These are phyloP conservation scores for Hassar affinis DNA, from an alignment of 2,113 vertebrate species.

Conservation along the genomic window DNA sequence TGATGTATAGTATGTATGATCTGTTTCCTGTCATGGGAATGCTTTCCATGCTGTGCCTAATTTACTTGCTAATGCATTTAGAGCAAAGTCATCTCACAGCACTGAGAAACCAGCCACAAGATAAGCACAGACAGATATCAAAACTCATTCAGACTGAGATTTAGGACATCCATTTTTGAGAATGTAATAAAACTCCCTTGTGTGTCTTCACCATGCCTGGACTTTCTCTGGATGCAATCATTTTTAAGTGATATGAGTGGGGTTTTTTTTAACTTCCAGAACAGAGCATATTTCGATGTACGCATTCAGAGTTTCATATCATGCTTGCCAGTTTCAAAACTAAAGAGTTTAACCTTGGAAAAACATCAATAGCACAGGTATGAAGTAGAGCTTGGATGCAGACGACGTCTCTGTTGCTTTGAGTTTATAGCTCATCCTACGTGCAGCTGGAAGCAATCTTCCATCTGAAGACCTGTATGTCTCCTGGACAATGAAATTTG, in stretches of 20 bases:
- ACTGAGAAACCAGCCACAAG: not conserved
- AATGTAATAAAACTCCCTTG: not conserved
- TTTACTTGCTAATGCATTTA: constrained; percentile 31
- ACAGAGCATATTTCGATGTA: not conserved
- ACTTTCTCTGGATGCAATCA: not conserved
- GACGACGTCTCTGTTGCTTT: not conserved
- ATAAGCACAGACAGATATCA: not conserved
- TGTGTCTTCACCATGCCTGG: not conserved
- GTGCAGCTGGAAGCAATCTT: not conserved
- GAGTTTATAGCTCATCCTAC: not conserved
- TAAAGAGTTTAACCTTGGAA: not conserved
- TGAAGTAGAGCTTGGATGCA: not conserved
- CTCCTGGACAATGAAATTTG: not conserved
- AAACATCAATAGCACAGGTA: not conserved
- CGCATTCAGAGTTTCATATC: not conserved
- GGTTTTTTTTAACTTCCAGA: not conserved
- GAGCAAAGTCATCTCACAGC: not conserved
- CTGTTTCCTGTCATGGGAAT: not conserved
- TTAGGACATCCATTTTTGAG: not conserved
- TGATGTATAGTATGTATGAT: not conserved
- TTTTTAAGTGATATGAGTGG: not conserved
- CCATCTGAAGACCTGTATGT: not conserved
- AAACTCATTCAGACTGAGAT: not conserved
- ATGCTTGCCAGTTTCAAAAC: not conserved
- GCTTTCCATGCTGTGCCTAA: constrained; percentile 15